Conservation (phyloP, 2,888 invertebrate genomes). For the Patella pellucida region DNA sequence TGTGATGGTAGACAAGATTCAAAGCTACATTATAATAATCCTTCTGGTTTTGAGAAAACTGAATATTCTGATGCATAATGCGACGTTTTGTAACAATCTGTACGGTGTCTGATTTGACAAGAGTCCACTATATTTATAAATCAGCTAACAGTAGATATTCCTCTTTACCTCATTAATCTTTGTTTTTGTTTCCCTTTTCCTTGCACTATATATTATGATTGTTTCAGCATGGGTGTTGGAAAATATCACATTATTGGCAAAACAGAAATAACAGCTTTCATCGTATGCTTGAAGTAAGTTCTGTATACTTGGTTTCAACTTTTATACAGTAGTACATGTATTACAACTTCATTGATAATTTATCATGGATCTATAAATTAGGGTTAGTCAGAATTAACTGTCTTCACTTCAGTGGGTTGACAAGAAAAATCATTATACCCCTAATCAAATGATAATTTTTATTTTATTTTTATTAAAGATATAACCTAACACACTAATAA, state of each 20-base stretch:
- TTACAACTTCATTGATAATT: neutral
- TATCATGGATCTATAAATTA: neutral
- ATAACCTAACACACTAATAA: neutral
- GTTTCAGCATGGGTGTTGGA: constrained; percentile 57
- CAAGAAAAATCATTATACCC: neutral
- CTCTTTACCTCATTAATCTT: too few relatives aligned
- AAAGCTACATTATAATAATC: too few relatives aligned
- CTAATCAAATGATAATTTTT: neutral
- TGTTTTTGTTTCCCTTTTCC: constrained; percentile 7
- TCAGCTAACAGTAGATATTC: too few relatives aligned
- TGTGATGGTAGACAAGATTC: too few relatives aligned
- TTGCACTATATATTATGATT: constrained; percentile 7
- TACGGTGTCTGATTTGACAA: too few relatives aligned
- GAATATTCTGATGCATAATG: too few relatives aligned
- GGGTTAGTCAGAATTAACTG: neutral
- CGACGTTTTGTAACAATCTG: too few relatives aligned
- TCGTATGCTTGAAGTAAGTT: constrained; percentile 61
- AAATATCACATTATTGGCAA: constrained; percentile 53
- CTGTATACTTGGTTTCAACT: neutral
- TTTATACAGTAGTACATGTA: neutral
- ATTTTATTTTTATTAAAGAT: neutral
- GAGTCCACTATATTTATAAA: too few relatives aligned
- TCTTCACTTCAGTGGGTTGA: neutral
- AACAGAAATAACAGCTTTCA: constrained; percentile 51
- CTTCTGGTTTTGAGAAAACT: too few relatives aligned